Conservation (phyloP, 2,113 vertebrate genomes). For the Poecilia latipinna region DNA sequence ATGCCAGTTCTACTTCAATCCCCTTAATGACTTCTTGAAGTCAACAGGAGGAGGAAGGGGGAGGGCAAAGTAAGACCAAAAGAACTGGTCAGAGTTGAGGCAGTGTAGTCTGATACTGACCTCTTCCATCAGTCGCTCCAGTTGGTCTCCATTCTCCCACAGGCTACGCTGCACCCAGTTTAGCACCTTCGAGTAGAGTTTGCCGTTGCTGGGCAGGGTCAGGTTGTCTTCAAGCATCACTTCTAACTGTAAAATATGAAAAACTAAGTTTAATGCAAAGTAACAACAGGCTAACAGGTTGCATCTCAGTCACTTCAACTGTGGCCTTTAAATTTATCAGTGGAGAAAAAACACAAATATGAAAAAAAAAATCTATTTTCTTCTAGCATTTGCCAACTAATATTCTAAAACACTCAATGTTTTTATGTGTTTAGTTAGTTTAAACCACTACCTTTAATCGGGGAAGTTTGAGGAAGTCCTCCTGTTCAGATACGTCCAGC, state of each 20-base stretch:
- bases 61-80: conserved; percentile 34
- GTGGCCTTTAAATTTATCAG: too few species aligned
- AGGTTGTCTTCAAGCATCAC: conserved; percentile 98
- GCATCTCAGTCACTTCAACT: too few species aligned
- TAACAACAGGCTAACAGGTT: neutral
- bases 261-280: neutral
- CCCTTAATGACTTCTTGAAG: conserved; percentile 67
- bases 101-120: conserved; percentile 83
- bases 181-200: conserved; percentile 98
- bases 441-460: conserved; percentile 87
- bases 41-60: conserved; percentile 63
- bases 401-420: too few species aligned
- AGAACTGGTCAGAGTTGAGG: conserved; percentile 12
- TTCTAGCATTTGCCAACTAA: too few species aligned
- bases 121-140: conserved; percentile 98
- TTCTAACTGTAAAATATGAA: conserved; percentile 86
- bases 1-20: conserved; percentile 67
- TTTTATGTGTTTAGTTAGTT: neutral
- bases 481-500: conserved; percentile 93
- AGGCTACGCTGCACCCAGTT: conserved; percentile 98
- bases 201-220: conserved; percentile 95
- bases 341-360: too few species aligned
- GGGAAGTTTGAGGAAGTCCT: conserved; percentile 97
- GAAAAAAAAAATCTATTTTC: too few species aligned
- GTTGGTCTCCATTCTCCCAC: conserved; percentile 95